Evolutionary conservation across 1,140 invertebrate species (phyloP).

Genomic region (Globodera rostochiensis): DNA sequence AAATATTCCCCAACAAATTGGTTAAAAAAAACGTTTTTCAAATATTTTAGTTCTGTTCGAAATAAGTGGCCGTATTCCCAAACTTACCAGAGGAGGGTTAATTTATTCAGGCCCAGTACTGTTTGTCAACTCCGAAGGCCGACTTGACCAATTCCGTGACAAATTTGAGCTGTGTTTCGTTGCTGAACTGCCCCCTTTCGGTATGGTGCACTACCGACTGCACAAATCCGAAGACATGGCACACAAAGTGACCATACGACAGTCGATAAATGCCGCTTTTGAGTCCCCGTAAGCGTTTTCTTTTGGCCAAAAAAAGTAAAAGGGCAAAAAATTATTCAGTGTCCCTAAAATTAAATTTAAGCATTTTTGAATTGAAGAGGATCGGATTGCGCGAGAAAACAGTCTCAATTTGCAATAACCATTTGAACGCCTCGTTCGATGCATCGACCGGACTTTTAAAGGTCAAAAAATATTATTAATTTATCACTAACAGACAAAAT

Average conservation of each 20-base stretch:
- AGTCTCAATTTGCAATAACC: conserved; percentile 66
- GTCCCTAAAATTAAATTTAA: conserved; percentile 21
- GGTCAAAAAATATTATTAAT: conserved; percentile 17
- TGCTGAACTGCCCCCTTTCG: conserved; percentile 70
- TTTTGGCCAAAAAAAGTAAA: no score
- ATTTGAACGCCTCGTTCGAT: conserved; percentile 74
- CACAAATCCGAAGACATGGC: conserved; percentile 10
- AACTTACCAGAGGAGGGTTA: no score
- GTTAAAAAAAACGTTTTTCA: neutral
- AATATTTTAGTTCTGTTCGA: no score
- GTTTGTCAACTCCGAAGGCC: neutral
- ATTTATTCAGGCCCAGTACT: conserved; percentile 36
- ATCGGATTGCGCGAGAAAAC: conserved; percentile 37
- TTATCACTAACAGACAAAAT: no score
- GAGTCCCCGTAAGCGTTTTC: conserved; percentile 10
- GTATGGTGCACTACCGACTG: conserved; percentile 71
- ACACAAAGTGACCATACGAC: conserved; percentile 36
- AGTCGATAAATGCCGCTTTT: conserved; percentile 18
- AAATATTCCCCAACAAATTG: conserved; percentile 60
- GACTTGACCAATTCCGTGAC: conserved; percentile 34
- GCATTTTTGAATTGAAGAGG: conserved; percentile 31
- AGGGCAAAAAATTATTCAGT: neutral
- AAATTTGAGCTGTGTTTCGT: conserved; percentile 71
- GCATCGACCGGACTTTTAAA: conserved; percentile 68
- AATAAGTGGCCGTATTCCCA: no score